Conservation (phyloP, 2,113 vertebrate genomes). For the Rutilus rutilus region DNA sequence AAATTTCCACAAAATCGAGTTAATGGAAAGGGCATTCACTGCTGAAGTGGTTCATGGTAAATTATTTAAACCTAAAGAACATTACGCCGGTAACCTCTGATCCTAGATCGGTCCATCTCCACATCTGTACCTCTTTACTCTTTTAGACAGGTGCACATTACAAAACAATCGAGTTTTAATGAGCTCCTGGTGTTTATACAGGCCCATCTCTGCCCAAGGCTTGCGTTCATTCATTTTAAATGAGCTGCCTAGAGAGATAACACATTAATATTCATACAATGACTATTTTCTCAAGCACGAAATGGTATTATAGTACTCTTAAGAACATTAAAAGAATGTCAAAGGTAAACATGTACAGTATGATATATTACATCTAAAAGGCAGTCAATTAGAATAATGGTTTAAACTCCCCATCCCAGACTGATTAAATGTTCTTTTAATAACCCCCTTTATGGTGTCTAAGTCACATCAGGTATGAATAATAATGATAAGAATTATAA, state of each 20-base stretch:
- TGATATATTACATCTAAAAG: constrained; percentile 70
- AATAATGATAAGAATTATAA: not conserved
- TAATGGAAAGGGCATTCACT: constrained; percentile 3
- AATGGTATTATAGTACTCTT: constrained; percentile 63
- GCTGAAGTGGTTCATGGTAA: constrained; percentile 21
- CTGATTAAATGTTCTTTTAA: constrained; percentile 64
- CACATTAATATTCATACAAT: constrained; percentile 74
- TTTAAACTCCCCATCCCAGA: constrained; percentile 58
- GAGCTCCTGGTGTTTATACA: constrained; percentile 71
- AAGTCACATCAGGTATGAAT: constrained; percentile 16
- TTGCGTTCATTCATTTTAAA: constrained; percentile 75
- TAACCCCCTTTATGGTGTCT: constrained; percentile 54
- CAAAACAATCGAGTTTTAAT: constrained; percentile 74
- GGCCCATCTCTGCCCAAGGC: constrained; percentile 66
- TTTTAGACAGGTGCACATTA: constrained; percentile 71
- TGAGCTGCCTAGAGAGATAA: constrained; percentile 73
- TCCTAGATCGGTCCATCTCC: constrained; percentile 24
- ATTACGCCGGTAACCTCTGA: constrained; percentile 34
- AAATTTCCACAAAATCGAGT: constrained; percentile 10
- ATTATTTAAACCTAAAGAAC: constrained; percentile 47
- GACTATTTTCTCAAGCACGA: constrained; percentile 67
- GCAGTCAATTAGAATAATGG: constrained; percentile 67
- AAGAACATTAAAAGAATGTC: constrained; percentile 68
- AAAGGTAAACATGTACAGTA: constrained; percentile 72
- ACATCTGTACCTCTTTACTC: constrained; percentile 58